phyloP scores from a whole-genome alignment of 2,888 invertebrate species.

The Tillus elongatus region DNA sequence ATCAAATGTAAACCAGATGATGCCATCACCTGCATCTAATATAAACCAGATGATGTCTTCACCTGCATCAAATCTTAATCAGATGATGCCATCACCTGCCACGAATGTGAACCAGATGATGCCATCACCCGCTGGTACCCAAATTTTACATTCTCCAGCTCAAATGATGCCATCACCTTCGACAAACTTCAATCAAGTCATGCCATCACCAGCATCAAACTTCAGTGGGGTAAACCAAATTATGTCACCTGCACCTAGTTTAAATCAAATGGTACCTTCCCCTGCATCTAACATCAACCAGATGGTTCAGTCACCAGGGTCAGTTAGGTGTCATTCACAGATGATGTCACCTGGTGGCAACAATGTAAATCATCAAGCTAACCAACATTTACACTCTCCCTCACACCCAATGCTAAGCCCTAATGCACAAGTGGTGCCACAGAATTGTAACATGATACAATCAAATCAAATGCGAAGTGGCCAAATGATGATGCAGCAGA shows the following conservation, averaged over 20 bases:
- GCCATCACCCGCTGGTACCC: constrained; percentile 23
- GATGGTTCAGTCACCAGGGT: constrained; percentile 26
- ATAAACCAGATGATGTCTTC: constrained; percentile 29
- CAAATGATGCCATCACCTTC: constrained; percentile 27
- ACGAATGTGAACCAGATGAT: constrained; percentile 28
- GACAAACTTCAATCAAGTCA: constrained; percentile 27
- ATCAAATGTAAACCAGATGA: constrained; percentile 15
- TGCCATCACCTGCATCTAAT: constrained; percentile 18
- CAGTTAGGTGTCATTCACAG: constrained; percentile 31
- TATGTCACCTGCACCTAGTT: constrained; percentile 26
- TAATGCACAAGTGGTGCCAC: constrained; percentile 17
- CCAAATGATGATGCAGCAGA: constrained; percentile 20
- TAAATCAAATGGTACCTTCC: constrained; percentile 18
- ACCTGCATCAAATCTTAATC: constrained; percentile 21
- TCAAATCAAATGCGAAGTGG: constrained; percentile 18
- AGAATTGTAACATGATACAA: constrained; percentile 20
- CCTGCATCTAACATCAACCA: constrained; percentile 26
- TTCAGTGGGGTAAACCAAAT: constrained; percentile 17
- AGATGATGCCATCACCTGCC: constrained; percentile 20
- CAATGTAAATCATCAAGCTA: constrained; percentile 10
- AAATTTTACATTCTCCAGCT: constrained; percentile 26
- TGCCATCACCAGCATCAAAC: constrained; percentile 26
- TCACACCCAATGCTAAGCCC: constrained; percentile 26
- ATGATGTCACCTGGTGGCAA: constrained; percentile 25
- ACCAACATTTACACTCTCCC: constrained; percentile 19